phyloP scores from a whole-genome alignment of 2,797 vertebrate species.

The Acanthurus tractus region DNA sequence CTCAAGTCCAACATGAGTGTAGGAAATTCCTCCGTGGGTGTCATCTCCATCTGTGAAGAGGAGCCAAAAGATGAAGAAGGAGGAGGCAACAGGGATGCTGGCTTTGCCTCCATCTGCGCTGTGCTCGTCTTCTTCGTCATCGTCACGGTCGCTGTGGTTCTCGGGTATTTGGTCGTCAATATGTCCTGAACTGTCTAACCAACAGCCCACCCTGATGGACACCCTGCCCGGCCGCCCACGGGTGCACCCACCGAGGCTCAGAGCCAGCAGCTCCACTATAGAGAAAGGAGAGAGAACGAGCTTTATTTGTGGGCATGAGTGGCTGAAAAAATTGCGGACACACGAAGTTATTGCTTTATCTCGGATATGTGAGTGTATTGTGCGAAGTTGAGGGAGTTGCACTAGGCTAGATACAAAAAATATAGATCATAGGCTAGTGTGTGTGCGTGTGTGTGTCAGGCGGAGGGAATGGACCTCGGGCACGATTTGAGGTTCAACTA shows the following conservation, averaged over 20 bases:
- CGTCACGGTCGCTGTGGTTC: constrained; percentile 88
- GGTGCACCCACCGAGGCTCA: constrained; percentile 52
- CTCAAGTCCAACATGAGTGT: constrained; percentile 91
- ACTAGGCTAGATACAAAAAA: constrained; percentile 59
- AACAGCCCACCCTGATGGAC: constrained; percentile 45
- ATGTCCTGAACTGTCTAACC: constrained; percentile 86
- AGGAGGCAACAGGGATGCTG: constrained; percentile 66
- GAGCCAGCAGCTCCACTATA: constrained; percentile 48
- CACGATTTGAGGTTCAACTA: constrained; percentile 24
- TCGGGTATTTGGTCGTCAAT: constrained; percentile 94
- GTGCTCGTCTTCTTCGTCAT: constrained; percentile 91
- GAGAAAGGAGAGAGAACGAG: constrained; percentile 11
- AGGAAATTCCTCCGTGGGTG: constrained; percentile 90
- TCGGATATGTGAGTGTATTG: constrained; percentile 65
- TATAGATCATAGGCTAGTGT: constrained; percentile 19
- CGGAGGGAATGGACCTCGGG: constrained; percentile 5
- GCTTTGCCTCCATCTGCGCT: constrained; percentile 87
- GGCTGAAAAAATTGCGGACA: constrained; percentile 59
- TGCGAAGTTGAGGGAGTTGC: constrained; percentile 52
- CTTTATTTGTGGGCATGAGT: not conserved
- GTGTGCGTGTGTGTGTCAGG: constrained; percentile 14
- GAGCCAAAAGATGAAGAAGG: constrained; percentile 86
- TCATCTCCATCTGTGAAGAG: constrained; percentile 90
- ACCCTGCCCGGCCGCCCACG: constrained; percentile 25
- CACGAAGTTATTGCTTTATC: constrained; percentile 41